Percentiles rank a stretch among this genome's conserved stretches.
phyloP scores from a whole-genome alignment of 2,797 vertebrate species.

The Setipinna tenuifilis region DNA sequence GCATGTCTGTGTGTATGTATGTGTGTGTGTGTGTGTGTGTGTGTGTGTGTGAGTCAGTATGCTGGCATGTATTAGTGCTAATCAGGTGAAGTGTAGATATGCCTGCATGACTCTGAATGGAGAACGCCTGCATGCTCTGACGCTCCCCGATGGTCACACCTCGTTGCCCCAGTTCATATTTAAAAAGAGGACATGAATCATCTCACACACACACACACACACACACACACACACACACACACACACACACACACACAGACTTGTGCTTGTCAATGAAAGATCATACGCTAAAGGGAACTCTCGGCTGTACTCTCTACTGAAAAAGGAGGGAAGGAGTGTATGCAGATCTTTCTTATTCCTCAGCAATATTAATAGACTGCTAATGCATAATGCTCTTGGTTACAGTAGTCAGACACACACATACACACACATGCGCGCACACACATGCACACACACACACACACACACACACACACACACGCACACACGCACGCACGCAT shows the following conservation, averaged over 20 bases:
- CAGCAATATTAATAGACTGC: not conserved
- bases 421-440: not conserved
- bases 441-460: not conserved
- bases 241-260: not conserved
- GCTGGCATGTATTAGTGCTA: not conserved
- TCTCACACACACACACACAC: not conserved
- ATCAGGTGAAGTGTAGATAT: slow-evolving; percentile 1
- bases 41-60: not conserved
- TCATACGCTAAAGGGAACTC: too few species aligned
- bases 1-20: too few species aligned
- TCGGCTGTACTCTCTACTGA: too few species aligned
- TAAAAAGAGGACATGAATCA: not conserved
- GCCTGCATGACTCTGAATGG: not conserved
- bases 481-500: not conserved
- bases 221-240: slow-evolving; percentile 11
- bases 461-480: not conserved
- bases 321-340: not conserved
- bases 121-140: not conserved
- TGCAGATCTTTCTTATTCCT: not conserved
- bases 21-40: not conserved
- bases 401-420: not conserved
- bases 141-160: not conserved
- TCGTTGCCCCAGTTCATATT: not conserved
- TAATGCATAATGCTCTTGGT: slow-evolving; percentile 3
- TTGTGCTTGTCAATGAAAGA: not conserved